A percentile compares a stretch with the other conserved stretches of the same genome.
Evolutionary conservation across 2,888 invertebrate genomes (phyloP).

Genomic region (Notocelia uddmanniana): DNA sequence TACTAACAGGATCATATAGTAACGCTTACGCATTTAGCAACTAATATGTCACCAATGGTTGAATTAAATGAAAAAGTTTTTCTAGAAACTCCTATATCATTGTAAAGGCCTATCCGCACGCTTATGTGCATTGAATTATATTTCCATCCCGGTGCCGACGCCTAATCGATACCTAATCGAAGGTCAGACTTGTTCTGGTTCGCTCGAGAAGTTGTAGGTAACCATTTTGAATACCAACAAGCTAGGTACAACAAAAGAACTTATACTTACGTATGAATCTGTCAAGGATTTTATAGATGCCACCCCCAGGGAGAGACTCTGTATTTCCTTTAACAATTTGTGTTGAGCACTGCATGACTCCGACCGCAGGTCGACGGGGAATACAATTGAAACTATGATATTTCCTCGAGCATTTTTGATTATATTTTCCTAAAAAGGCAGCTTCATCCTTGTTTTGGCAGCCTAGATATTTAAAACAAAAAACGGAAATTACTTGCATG

Average conservation of each 20-base stretch:
- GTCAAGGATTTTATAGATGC: conserved; percentile 65
- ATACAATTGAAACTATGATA: conserved; percentile 33
- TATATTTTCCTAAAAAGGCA: conserved; percentile 14
- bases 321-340: conserved; percentile 56
- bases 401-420: conserved; percentile 18
- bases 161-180: not conserved
- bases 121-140: too few relatives aligned
- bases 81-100: too few relatives aligned
- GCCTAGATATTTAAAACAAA: not conserved
- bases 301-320: conserved; percentile 56
- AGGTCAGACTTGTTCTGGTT: not conserved
- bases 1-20: too few relatives aligned
- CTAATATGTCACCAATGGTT: too few relatives aligned
- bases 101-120: too few relatives aligned
- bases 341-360: conserved; percentile 46
- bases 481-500: not conserved
- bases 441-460: not conserved
- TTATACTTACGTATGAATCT: conserved; percentile 58
- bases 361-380: conserved; percentile 23
- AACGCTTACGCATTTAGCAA: too few relatives aligned
- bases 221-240: conserved; percentile 1
- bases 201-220: not conserved
- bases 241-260: conserved; percentile 56
- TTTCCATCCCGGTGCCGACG: too few relatives aligned
- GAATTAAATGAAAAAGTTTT: too few relatives aligned